A percentile compares a stretch with the other conserved stretches of the same genome.
phyloP scores from a whole-genome alignment of 2,888 invertebrate genomes.

The Apodemia zela region DNA sequence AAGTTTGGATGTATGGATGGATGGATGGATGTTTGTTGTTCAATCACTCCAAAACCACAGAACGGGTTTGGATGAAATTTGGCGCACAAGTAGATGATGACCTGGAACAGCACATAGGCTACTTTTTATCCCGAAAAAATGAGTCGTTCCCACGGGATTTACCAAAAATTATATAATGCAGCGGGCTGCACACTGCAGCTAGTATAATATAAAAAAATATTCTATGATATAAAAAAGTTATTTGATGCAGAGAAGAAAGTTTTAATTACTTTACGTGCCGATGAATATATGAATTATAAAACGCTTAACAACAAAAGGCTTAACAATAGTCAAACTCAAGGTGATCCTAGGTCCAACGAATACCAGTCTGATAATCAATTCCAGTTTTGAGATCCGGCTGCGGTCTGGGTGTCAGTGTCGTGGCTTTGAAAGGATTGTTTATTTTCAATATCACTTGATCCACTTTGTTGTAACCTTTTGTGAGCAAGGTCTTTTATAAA shows the following conservation, averaged over 20 bases:
- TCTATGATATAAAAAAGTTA: background rate
- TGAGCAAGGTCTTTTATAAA: slow-evolving; percentile 20
- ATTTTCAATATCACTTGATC: slow-evolving; percentile 20
- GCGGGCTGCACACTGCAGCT: no score
- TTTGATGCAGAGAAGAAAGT: background rate
- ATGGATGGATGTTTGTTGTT: no score
- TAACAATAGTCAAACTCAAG: slow-evolving; percentile 19
- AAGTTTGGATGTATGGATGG: no score
- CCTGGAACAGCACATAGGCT: no score
- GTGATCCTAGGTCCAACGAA: slow-evolving; percentile 25
- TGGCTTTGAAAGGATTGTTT: slow-evolving; percentile 32
- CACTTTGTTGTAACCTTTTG: slow-evolving; percentile 21
- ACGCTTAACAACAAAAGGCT: slow-evolving; percentile 6
- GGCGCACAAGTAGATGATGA: no score
- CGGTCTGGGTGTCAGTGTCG: slow-evolving; percentile 64
- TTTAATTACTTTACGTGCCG: background rate
- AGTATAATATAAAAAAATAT: no score
- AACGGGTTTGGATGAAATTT: no score
- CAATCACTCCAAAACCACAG: no score
- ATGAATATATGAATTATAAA: background rate
- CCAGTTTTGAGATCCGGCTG: slow-evolving; percentile 64
- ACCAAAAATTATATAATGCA: no score
- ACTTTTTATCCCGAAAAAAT: no score
- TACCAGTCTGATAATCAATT: slow-evolving; percentile 27
- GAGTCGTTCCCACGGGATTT: no score